Evolutionary conservation across 2,113 vertebrate genomes (phyloP), one percentile per base, ranked within the genome.

Genomic region (Thalassoma bifasciatum): DNA sequence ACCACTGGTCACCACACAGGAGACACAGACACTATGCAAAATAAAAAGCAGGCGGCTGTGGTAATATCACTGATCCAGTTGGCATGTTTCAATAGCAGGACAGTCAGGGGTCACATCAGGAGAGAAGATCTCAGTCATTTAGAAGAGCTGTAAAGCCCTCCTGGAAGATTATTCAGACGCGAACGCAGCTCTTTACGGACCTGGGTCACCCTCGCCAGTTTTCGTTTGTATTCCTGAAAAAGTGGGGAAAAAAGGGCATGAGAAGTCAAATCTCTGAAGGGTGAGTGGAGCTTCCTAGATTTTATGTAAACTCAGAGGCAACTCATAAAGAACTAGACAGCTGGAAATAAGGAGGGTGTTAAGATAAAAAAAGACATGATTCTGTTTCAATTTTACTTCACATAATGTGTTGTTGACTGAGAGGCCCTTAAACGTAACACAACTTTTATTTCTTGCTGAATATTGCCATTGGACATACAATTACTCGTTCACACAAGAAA

Each of bases 211-310:
- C 94, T 94, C 71, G 95, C 96, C 89, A 99, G 92, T 92, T 99
- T 99, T 79, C 94, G 95, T 84, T 99, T 99, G 92, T 99, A 99
- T 75, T 99, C 98, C 98, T 99, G 92, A 10, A 95, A 95, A 88
- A 66, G 50, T 17, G 3, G 6, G 81, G 12, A 81, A 61, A 44
- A 57, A 65, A 1, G n/a, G 42, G n/a, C 12, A 24, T 86, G 47
- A 85, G 54, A 66, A 16, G 2, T 66, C 11, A 72, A 30, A 64
- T 19, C 54, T 24, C 22, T 52, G 5, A 60, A 46, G 17, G 23
- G n/a, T 49, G 2, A 21, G 8, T 8, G 13, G 17, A 8, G 19
- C 9, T 49, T n/a, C 14, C 14, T 44, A 16, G 4, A 44, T 1
- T 42, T 42, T 44, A 14, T 5, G 4, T 16, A 51, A 11, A 42